Percentiles rank a stretch among this genome's conserved stretches.
Evolutionary conservation across 2,113 vertebrate genomes (phyloP).

Genomic region (Sinocyclocheilus maitianheensis): DNA sequence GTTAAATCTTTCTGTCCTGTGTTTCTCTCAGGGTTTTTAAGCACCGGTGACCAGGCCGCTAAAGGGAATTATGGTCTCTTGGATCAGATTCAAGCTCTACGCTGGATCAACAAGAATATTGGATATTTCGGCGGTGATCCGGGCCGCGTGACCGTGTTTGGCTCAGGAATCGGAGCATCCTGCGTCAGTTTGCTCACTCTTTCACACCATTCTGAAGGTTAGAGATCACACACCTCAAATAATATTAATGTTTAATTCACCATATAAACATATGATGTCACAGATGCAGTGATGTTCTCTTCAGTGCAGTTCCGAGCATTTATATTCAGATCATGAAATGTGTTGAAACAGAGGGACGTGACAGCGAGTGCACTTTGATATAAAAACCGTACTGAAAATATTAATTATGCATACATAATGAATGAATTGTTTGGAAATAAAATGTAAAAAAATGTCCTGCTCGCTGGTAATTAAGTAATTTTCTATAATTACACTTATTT

Average conservation of each 20-base stretch:
- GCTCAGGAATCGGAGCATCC: slow-evolving; percentile 85
- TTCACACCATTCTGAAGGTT: slow-evolving; percentile 97
- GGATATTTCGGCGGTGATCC: slow-evolving; percentile 96
- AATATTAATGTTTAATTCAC: neutral
- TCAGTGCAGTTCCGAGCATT: neutral
- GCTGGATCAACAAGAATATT: slow-evolving; percentile 97
- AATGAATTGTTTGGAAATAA: neutral
- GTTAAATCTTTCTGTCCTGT: neutral
- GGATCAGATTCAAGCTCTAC: slow-evolving; percentile 96
- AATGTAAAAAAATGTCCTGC: neutral
- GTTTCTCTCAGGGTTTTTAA: slow-evolving; percentile 86
- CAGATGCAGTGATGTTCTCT: neutral
- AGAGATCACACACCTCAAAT: slow-evolving; percentile 46
- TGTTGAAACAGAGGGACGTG: neutral
- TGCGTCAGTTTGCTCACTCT: slow-evolving; percentile 90
- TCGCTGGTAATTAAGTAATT: neutral
- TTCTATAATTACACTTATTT: neutral
- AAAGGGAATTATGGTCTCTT: slow-evolving; percentile 97
- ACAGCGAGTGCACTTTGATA: neutral
- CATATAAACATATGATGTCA: neutral
- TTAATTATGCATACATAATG: neutral
- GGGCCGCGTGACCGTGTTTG: slow-evolving; percentile 91
- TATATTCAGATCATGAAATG: neutral
- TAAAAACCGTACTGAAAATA: neutral
- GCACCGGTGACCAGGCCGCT: slow-evolving; percentile 96